Evolutionary conservation across 2,888 invertebrate genomes (phyloP), one percentile per base, ranked within the genome.

Genomic region (Chalcosyrphus nemorum): DNA sequence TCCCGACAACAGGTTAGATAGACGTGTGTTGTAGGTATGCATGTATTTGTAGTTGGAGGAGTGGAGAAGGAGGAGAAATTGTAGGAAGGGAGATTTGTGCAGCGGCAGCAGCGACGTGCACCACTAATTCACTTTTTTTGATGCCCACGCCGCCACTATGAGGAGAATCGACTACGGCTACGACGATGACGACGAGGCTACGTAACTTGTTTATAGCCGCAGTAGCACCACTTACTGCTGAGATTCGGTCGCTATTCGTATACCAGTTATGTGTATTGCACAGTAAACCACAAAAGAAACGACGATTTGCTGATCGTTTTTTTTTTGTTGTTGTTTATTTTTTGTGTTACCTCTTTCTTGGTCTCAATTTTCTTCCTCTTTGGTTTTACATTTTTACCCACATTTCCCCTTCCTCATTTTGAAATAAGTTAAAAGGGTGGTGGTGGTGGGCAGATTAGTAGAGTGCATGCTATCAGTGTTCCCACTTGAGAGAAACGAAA

Each of bases 61-160:
- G 21, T 24, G 38, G n/a, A 6, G 52, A 2, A 9, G 19, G 29
- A 13, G 56, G 61, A 35, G 41, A n/a, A n/a, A n/a, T n/a, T n/a
- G n/a, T 17, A 41, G 13, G 27, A 19, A n/a, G 50, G 50, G 65
- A 47, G 72, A 80, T 52, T 54, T 65, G 78, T 65, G 78, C 78
- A 80, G 45, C 80, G 65, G 57, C 74, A 80, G 45, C 80, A 70
- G 57, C 74, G 84, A 84, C 80, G 84, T 84, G 84, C 84, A 84
- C 84, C 84, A 84, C 84, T 84, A 84, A 84, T 84, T 84, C 84
- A 84, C 84, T 84, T 84, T 82, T n/a, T 84, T 84, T 80, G 80
- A 80, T 80, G 84, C 84, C 84, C 84, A 84, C 84, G 84, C 80
- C 70, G 65, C 74, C 72, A 43, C 54, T 43, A 38, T 68, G 70